Conservation (phyloP, 2,113 vertebrate genomes). For the Myotis yumanensis region DNA sequence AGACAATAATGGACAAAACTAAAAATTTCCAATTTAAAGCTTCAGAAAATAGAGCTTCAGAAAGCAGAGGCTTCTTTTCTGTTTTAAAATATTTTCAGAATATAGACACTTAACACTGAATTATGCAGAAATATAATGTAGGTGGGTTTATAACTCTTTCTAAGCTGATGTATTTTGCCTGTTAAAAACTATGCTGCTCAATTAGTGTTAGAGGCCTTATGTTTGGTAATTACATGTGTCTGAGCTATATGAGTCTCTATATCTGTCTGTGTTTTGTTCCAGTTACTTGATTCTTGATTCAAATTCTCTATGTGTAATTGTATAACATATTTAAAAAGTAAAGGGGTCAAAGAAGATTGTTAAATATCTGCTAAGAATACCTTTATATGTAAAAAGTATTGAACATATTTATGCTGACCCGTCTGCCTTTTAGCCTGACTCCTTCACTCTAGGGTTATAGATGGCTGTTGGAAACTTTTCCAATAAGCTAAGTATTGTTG, state of each 20-base stretch:
- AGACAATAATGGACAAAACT: conserved; percentile 41
- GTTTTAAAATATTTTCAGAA: conserved; percentile 41
- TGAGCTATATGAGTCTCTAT: conserved; percentile 22
- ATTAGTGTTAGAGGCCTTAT: conserved; percentile 83
- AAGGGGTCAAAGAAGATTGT: conserved; percentile 51
- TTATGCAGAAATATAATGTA: conserved; percentile 32
- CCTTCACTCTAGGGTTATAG: not conserved
- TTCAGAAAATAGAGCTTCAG: not conserved
- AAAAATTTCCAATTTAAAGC: conserved; percentile 24
- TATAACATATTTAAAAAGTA: conserved; percentile 70
- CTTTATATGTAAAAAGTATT: conserved; percentile 49
- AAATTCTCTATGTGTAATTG: conserved; percentile 53
- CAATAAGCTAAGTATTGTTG: conserved; percentile 50
- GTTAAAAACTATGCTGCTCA: conserved; percentile 80
- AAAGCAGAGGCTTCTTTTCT: not conserved
- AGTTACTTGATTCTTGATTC: conserved; percentile 58
- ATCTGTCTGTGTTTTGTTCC: conserved; percentile 36
- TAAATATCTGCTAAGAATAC: conserved; percentile 55
- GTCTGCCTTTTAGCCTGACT: not conserved
- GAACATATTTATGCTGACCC: not conserved
- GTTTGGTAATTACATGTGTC: conserved; percentile 60
- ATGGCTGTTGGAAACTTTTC: conserved; percentile 51
- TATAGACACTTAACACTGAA: conserved; percentile 30
- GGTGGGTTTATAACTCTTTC: conserved; percentile 65
- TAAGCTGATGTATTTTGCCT: conserved; percentile 58